Percentiles rank a stretch among this genome's conserved stretches.
Evolutionary conservation across 2,113 vertebrate genomes (phyloP).

Genomic region (Syrrhaptes paradoxus): DNA sequence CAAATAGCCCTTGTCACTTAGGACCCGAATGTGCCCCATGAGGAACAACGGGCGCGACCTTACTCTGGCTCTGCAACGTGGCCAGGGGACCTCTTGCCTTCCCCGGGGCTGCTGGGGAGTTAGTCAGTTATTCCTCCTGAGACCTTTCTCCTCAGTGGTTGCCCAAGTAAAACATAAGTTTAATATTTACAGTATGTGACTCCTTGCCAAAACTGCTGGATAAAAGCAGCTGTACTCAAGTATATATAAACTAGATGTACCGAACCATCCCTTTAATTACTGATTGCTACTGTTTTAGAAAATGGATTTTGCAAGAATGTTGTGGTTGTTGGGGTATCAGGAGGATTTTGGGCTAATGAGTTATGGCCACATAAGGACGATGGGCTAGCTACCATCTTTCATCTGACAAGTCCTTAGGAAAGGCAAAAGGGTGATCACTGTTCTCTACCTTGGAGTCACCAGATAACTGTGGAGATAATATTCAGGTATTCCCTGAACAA

Average conservation of each 20-base stretch:
- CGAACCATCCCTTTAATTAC: neutral
- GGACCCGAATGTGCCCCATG: neutral
- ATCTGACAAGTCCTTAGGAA: neutral
- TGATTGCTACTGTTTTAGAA: neutral
- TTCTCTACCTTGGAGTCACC: neutral
- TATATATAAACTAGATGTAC: neutral
- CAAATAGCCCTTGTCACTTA: neutral
- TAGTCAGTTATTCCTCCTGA: neutral
- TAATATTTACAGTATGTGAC: neutral
- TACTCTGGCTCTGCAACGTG: neutral
- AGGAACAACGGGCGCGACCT: rapidly evolving
- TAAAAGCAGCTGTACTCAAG: neutral
- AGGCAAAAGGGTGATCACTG: neutral
- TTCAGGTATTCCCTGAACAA: neutral
- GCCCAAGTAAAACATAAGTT: neutral
- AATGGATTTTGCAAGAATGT: neutral
- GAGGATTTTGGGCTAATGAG: neutral
- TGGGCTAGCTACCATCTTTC: neutral
- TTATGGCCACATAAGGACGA: neutral
- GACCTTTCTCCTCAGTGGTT: neutral
- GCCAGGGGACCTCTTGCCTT: neutral
- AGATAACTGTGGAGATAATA: neutral
- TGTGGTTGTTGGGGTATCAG: rapidly evolving
- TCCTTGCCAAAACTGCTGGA: neutral
- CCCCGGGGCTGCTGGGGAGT: neutral